phyloP scores from a whole-genome alignment of 2,113 vertebrate genomes.

The Pheucticus melanocephalus region DNA sequence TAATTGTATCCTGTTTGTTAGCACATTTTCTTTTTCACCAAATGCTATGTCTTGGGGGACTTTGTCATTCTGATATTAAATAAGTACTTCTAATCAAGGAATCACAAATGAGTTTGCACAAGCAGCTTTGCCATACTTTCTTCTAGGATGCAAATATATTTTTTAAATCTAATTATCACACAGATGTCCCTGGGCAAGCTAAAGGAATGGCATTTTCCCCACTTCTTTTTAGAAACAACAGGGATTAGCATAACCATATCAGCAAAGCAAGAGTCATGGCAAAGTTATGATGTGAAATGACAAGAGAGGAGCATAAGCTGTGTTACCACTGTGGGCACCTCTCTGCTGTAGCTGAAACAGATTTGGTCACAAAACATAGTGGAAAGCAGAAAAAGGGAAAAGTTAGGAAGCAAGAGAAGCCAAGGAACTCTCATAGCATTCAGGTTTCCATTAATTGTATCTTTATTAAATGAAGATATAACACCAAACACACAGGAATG shows the following conservation, averaged over 20 bases:
- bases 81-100: not conserved
- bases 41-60: not conserved
- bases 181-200: not conserved
- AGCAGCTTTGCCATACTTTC: not conserved
- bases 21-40: not conserved
- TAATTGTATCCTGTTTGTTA: not conserved
- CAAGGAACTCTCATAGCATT: not conserved
- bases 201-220: not conserved
- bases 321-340: not conserved
- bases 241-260: not conserved
- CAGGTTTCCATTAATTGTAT: not conserved
- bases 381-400: not conserved
- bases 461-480: not conserved
- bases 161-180: not conserved
- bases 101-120: not conserved
- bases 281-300: not conserved
- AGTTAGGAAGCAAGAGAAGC: not conserved
- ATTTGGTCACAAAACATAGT: not conserved
- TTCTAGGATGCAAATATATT: not conserved
- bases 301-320: not conserved
- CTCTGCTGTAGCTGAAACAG: not conserved
- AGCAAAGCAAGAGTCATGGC: not conserved
- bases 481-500: not conserved
- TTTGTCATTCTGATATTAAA: not conserved
- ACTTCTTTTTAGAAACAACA: not conserved